Percentiles rank a stretch among this genome's conserved stretches.
phyloP scores from a whole-genome alignment of 2,113 vertebrate genomes.

The Myiozetetes cayanensis region DNA sequence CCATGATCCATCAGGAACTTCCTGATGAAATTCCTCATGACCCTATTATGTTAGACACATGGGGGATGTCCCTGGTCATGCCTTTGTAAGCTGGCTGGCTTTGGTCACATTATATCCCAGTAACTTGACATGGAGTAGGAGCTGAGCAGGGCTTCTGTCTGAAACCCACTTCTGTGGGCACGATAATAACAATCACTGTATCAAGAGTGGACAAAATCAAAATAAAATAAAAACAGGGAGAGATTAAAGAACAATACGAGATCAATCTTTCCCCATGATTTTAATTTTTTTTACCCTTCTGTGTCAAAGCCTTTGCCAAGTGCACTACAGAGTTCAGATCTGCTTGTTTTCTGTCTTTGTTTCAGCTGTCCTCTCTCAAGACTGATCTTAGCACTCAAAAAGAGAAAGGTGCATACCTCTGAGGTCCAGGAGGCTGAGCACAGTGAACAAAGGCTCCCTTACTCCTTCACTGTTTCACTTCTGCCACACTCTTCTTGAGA shows the following conservation, averaged over 20 bases:
- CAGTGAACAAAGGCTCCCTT: background rate
- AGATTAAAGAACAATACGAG: background rate
- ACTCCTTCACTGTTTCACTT: background rate
- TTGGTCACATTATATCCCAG: background rate
- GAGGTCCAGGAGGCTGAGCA: background rate
- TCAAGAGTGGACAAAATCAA: background rate
- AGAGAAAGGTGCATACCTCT: fast-evolving
- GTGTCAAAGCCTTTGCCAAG: background rate
- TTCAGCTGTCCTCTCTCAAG: background rate
- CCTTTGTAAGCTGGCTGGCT: background rate
- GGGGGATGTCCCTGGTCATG: background rate
- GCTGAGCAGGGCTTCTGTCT: background rate
- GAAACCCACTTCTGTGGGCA: background rate
- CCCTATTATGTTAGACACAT: background rate
- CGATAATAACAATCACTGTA: background rate
- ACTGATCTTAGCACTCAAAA: background rate
- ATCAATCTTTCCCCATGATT: background rate
- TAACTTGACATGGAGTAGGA: background rate
- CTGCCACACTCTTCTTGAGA: background rate
- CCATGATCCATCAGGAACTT: background rate
- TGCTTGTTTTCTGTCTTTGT: background rate
- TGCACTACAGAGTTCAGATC: background rate
- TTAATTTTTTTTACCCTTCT: fast-evolving
- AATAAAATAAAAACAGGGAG: background rate
- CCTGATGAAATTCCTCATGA: background rate